phyloP scores from a whole-genome alignment of 2,888 invertebrate species.

The Siphlonurus alternatus region DNA sequence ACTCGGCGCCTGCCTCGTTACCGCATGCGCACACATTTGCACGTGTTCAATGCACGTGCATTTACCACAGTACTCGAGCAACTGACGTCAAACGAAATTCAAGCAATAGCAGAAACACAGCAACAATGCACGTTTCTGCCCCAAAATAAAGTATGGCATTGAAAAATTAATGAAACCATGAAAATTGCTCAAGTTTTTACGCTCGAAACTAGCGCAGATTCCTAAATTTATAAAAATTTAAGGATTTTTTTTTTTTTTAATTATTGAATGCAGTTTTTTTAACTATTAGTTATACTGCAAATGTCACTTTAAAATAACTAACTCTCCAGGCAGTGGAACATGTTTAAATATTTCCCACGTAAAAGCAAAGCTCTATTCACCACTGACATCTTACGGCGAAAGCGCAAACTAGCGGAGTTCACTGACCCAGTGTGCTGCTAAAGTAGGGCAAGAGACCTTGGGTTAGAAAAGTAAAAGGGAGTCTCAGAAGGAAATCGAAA shows the following conservation, averaged over 20 bases:
- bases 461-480: not conserved
- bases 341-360: not conserved
- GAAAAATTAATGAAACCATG: no score
- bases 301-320: not conserved
- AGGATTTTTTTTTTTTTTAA: not conserved
- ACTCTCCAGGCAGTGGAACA: not conserved
- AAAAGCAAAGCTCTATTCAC: not conserved
- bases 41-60: not conserved
- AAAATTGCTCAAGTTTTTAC: no score
- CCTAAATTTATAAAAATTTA: no score
- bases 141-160: no score
- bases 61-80: not conserved
- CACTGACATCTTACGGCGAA: not conserved
- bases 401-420: not conserved
- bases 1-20: not conserved
- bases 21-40: not conserved
- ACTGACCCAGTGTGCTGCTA: not conserved
- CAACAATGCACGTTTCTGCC: no score
- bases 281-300: not conserved
- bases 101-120: no score
- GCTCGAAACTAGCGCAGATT: no score
- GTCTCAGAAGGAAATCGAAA: not conserved
- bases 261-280: not conserved
- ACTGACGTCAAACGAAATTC: not conserved
- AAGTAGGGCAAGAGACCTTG: conserved; percentile 4